Conservation (phyloP, 2,797 vertebrate species). For the Sorex maritimensis region DNA sequence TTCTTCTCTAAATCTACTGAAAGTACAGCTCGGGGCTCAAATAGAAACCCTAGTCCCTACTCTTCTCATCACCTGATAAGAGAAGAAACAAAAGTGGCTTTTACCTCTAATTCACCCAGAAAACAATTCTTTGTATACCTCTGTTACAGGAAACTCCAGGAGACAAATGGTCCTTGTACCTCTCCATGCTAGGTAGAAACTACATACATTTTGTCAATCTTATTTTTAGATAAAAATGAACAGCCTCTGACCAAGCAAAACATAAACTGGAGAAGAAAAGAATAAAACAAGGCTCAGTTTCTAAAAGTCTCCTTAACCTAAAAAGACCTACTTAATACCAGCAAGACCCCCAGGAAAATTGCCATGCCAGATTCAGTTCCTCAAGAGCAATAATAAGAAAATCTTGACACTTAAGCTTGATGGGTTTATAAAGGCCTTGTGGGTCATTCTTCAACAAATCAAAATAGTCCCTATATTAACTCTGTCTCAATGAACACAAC, state of each 20-base stretch:
- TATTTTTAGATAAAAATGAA: slow-evolving; percentile 86
- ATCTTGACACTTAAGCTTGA: slow-evolving; percentile 3
- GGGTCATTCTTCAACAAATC: slow-evolving; percentile 52
- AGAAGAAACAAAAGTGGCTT: slow-evolving; percentile 87
- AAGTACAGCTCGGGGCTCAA: slow-evolving; percentile 73
- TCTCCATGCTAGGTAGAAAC: slow-evolving; percentile 76
- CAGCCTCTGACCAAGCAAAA: slow-evolving; percentile 80
- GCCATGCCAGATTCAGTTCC: slow-evolving; percentile 57
- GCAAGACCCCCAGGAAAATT: slow-evolving; percentile 65
- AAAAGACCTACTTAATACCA: slow-evolving; percentile 66
- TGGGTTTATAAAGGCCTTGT: neutral
- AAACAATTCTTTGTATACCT: slow-evolving; percentile 83
- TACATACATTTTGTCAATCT: slow-evolving; percentile 84
- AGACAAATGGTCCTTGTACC: slow-evolving; percentile 84
- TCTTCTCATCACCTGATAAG: slow-evolving; percentile 83
- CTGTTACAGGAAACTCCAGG: slow-evolving; percentile 82
- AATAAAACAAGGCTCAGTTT: slow-evolving; percentile 79
- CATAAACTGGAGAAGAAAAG: slow-evolving; percentile 76
- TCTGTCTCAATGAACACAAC: neutral
- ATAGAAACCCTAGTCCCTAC: slow-evolving; percentile 81
- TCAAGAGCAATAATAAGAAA: slow-evolving; percentile 26
- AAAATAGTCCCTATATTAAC: slow-evolving; percentile 47
- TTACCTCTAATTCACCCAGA: slow-evolving; percentile 85
- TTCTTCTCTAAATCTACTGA: slow-evolving; percentile 77
- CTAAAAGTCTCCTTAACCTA: slow-evolving; percentile 77